Evolutionary conservation across 2,797 vertebrate genomes (phyloP), one percentile per base, ranked within the genome.

Genomic region (Sciurus vulgaris): DNA sequence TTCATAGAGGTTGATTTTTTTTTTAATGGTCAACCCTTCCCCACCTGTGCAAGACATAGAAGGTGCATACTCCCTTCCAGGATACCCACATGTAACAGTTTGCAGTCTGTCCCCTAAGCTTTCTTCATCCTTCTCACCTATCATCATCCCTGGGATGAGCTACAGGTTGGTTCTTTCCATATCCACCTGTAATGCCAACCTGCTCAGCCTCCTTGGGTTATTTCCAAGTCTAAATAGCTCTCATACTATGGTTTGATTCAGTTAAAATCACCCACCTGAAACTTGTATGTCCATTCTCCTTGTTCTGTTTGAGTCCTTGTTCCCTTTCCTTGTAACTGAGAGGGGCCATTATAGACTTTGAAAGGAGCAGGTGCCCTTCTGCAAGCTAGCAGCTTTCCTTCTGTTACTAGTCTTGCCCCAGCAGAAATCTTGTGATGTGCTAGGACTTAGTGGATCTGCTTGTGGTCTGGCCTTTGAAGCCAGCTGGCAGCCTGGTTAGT

Each of bases 181-280:
- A 59, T 83, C 47, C 24, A 28, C 44, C 74, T 61, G 44, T 70
- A 84, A 83, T 59, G 26, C 81, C 63, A 86, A 24, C 41, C 44
- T 77, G 4, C n/a, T n/a, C 0, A 7, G 17, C 70, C 51, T 93
- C 59, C 35, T 84, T 84, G 33, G 20, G 6, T 89, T 65, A 56
- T 61, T 94, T 91, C 70, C 72, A 94, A 86, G 15, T 33, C 63
- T 65, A 9, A 2, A 54, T n/a, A 67, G 5, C 73, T 93, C 47
- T 92, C 51, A 0, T 44, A 30, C 18, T 38, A 17, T 81, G n/a
- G 61, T 76, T 72, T 65, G 69, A 85, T 41, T 86, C 56, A 30
- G 0, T 94, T 61, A 93, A 86, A 88, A 76, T 63, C 13, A 89
- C 28, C 65, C 4, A 24, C 49, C 18, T 28, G 49, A 87, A 63